phyloP scores from a whole-genome alignment of 2,797 vertebrate genomes.

The Gallirallus australis region DNA sequence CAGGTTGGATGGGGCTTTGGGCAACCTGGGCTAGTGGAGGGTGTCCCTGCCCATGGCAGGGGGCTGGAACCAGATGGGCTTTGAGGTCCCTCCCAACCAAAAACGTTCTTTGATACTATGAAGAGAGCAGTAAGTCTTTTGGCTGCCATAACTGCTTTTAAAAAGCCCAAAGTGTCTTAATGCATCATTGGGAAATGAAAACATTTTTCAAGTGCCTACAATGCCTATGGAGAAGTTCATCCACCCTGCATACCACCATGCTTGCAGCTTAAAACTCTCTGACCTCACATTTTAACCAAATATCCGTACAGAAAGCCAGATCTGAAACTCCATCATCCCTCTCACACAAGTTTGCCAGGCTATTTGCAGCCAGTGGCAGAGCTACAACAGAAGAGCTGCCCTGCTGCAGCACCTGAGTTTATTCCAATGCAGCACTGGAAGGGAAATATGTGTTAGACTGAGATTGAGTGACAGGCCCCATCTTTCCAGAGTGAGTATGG shows the following conservation, averaged over 20 bases:
- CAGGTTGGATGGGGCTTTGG: no score
- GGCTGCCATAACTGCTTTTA: neutral
- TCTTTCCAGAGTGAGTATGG: neutral
- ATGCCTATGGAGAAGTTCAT: neutral
- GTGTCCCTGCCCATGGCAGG: no score
- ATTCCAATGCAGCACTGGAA: neutral
- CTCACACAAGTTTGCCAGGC: neutral
- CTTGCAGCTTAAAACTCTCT: neutral
- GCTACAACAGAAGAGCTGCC: neutral
- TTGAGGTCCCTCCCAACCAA: no score
- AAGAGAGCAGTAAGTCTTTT: neutral
- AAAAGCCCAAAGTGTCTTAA: neutral
- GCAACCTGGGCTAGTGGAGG: no score
- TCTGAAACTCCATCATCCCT: neutral
- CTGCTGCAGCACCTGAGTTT: neutral
- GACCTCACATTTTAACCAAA: neutral
- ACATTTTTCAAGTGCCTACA: neutral
- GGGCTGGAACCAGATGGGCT: no score
- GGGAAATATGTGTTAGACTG: neutral
- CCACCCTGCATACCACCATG: neutral
- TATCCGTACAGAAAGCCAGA: neutral
- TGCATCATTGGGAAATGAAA: neutral
- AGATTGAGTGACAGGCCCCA: neutral
- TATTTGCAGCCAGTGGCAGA: neutral
- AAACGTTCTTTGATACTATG: no score